phyloP scores from a whole-genome alignment of 2,888 invertebrate species.

The Trypoxylon attenuatum region DNA sequence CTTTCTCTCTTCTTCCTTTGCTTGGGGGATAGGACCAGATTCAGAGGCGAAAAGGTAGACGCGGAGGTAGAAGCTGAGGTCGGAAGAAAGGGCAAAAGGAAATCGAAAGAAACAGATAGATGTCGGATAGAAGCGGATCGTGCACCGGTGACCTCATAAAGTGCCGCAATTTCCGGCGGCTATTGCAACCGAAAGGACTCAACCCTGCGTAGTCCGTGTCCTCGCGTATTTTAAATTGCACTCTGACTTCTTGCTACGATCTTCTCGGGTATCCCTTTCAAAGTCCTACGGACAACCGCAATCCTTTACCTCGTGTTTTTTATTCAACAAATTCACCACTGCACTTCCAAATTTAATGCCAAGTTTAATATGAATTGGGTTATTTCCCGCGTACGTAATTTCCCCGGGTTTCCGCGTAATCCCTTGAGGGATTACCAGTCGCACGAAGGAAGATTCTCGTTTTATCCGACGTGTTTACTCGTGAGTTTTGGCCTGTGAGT shows the following conservation, averaged over 20 bases:
- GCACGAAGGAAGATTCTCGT: neutral
- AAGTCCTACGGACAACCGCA: too few relatives aligned
- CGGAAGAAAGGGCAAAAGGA: slow-evolving; percentile 18
- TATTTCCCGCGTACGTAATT: slow-evolving; percentile 7
- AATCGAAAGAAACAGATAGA: slow-evolving; percentile 43
- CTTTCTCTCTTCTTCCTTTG: slow-evolving; percentile 5
- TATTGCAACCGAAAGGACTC: slow-evolving; percentile 20
- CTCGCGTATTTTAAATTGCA: slow-evolving; percentile 44
- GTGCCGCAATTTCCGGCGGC: slow-evolving; percentile 54
- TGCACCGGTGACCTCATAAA: slow-evolving; percentile 49
- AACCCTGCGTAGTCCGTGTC: slow-evolving; percentile 7
- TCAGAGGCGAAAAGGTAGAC: neutral
- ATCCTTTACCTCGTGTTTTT: too few relatives aligned
- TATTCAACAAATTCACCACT: too few relatives aligned
- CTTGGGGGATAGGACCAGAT: slow-evolving; percentile 6
- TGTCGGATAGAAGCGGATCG: slow-evolving; percentile 31
- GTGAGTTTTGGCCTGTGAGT: slow-evolving; percentile 23
- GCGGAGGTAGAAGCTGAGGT: neutral
- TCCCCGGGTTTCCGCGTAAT: slow-evolving; percentile 10
- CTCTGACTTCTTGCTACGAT: neutral
- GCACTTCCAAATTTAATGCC: too few relatives aligned
- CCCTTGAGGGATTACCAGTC: neutral
- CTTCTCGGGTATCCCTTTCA: too few relatives aligned
- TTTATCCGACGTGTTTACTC: slow-evolving; percentile 10
- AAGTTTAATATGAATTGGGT: too few relatives aligned